These are phyloP conservation scores for Pristionchus mayeri DNA, from an alignment of 2,888 invertebrate genomes.

Conservation along the genomic window DNA sequence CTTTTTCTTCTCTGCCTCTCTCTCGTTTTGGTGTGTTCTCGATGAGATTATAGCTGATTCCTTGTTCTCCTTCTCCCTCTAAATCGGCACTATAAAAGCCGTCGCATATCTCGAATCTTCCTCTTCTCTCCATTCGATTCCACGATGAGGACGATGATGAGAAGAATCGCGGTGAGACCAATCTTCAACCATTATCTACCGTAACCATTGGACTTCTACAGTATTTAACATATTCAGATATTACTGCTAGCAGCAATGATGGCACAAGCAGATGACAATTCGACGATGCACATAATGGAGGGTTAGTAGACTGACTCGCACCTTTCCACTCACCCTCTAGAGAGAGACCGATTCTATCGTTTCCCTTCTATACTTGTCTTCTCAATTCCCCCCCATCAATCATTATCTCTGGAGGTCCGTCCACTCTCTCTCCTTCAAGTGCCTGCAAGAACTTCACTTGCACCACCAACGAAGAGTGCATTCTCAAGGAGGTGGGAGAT, in stretches of 20 bases:
- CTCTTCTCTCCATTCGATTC: slow-evolving; percentile 6
- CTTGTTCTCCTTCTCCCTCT: neutral
- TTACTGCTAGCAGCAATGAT: neutral
- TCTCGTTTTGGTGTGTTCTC: neutral
- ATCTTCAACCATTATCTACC: neutral
- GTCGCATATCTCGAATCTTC: neutral
- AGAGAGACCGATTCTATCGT: too few relatives aligned
- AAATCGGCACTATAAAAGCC: neutral
- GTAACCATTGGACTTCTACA: neutral
- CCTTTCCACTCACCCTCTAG: too few relatives aligned
- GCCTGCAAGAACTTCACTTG: too few relatives aligned
- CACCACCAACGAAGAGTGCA: too few relatives aligned
- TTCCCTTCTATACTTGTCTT: too few relatives aligned
- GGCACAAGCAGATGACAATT: neutral
- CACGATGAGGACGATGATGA: neutral
- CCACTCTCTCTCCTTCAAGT: too few relatives aligned
- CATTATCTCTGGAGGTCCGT: too few relatives aligned
- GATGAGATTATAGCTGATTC: neutral
- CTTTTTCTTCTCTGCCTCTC: neutral
- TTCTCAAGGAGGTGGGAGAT: too few relatives aligned
- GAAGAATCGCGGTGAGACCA: slow-evolving; percentile 3
- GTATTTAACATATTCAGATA: neutral
- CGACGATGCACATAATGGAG: slow-evolving; percentile 3
- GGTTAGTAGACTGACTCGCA: neutral
- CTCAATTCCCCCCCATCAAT: too few relatives aligned